These are phyloP conservation scores for Taenaris catops DNA, from an alignment of 2,888 invertebrate genomes.

Conservation along the genomic window DNA sequence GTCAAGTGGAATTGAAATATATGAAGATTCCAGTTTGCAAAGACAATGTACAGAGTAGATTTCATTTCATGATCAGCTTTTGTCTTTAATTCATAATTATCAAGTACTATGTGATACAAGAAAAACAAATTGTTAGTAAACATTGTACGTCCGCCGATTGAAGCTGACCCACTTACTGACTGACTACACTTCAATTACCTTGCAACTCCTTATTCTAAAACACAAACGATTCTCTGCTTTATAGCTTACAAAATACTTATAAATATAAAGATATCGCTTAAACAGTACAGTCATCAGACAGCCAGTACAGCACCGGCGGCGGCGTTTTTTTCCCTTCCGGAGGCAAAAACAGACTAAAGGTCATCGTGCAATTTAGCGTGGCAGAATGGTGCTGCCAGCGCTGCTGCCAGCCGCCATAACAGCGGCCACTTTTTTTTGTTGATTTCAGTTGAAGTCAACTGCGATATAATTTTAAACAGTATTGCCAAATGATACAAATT, in stretches of 20 bases:
- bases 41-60: background rate
- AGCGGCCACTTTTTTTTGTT: too few relatives aligned
- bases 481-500: too few relatives aligned
- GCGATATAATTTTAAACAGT: too few relatives aligned
- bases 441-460: too few relatives aligned
- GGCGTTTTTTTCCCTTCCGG: too few relatives aligned
- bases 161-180: slow-evolving; percentile 39
- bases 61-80: background rate
- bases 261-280: background rate
- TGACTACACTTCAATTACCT: slow-evolving; percentile 16
- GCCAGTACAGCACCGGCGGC: too few relatives aligned
- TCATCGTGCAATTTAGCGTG: too few relatives aligned
- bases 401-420: too few relatives aligned
- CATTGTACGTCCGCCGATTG: slow-evolving; percentile 42
- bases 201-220: slow-evolving; percentile 10
- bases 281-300: too few relatives aligned
- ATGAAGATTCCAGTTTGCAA: background rate
- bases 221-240: slow-evolving; percentile 13
- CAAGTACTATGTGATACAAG: slow-evolving; percentile 51
- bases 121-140: slow-evolving; percentile 53
- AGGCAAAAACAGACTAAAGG: too few relatives aligned
- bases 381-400: too few relatives aligned
- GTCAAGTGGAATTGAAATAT: background rate
- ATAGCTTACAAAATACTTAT: background rate
- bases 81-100: background rate